phyloP scores from a whole-genome alignment of 2,888 invertebrate species.

The Diarsia brunnea region DNA sequence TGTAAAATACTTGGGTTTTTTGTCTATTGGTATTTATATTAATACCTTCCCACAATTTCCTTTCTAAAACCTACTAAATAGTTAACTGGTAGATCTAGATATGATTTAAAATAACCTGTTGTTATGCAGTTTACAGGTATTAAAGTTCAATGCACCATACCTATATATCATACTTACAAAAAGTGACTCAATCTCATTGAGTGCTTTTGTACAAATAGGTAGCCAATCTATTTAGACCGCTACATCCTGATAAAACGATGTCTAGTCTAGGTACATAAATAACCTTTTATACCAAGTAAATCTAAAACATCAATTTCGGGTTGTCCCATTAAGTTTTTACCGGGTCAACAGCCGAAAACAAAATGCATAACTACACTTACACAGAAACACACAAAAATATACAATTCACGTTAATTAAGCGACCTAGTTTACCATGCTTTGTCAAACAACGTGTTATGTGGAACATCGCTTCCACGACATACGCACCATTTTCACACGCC shows the following conservation, averaged over 20 bases:
- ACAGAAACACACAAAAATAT: constrained; percentile 35
- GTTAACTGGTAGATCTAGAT: not conserved
- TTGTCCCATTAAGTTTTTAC: not conserved
- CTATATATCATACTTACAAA: constrained; percentile 12
- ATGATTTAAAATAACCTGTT: not conserved
- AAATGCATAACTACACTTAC: constrained; percentile 33
- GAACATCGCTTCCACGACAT: constrained; percentile 43
- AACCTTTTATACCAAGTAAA: constrained; percentile 13
- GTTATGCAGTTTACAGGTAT: not conserved
- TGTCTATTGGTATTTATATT: not conserved
- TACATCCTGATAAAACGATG: constrained; percentile 29
- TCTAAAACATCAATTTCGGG: not conserved
- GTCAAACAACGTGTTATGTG: constrained; percentile 58
- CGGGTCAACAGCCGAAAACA: constrained; percentile 26
- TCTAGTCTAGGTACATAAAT: constrained; percentile 21
- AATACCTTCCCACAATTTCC: not conserved
- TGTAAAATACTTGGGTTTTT: not conserved
- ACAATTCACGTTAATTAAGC: constrained; percentile 62
- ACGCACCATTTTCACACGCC: constrained; percentile 66
- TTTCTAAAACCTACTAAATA: not conserved
- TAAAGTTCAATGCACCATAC: constrained; percentile 30
- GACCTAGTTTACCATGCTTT: constrained; percentile 62
- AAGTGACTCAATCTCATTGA: constrained; percentile 26
- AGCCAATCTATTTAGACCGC: constrained; percentile 29
- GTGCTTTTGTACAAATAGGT: constrained; percentile 34